phyloP scores from a whole-genome alignment of 2,888 invertebrate genomes.

The Camptogramma bilineatum region DNA sequence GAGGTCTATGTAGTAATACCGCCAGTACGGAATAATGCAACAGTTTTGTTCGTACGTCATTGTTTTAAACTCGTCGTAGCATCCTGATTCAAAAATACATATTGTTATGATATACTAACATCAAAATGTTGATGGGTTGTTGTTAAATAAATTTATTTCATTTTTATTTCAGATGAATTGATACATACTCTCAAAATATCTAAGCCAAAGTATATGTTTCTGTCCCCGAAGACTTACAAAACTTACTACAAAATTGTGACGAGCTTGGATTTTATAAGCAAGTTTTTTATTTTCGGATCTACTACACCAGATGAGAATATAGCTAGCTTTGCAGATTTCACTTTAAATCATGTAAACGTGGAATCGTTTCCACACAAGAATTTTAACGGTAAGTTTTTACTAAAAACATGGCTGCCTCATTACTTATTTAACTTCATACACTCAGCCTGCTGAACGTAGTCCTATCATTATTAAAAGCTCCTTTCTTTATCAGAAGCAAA shows the following conservation, averaged over 20 bases:
- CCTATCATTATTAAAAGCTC: neutral
- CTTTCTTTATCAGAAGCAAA: no score
- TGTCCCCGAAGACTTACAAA: constrained; percentile 59
- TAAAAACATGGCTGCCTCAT: neutral
- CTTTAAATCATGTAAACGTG: constrained; percentile 43
- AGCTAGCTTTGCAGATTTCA: constrained; percentile 52
- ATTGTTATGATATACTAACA: no score
- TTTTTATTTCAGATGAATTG: constrained; percentile 62
- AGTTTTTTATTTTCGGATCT: constrained; percentile 56
- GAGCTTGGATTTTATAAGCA: constrained; percentile 47
- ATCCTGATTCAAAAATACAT: no score
- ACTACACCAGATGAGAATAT: constrained; percentile 39
- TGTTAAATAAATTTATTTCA: neutral
- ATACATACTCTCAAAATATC: constrained; percentile 62
- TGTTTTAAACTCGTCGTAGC: no score
- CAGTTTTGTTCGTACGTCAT: no score
- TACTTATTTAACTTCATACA: neutral
- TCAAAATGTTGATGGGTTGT: no score
- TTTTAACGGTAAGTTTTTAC: constrained; percentile 54
- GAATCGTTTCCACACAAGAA: constrained; percentile 50
- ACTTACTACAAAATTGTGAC: constrained; percentile 52
- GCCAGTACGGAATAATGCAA: no score
- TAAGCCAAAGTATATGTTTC: constrained; percentile 64
- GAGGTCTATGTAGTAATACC: no score
- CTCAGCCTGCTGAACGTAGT: neutral